Conservation (phyloP, 2,797 vertebrate species). For the Anguilla megastoma region DNA sequence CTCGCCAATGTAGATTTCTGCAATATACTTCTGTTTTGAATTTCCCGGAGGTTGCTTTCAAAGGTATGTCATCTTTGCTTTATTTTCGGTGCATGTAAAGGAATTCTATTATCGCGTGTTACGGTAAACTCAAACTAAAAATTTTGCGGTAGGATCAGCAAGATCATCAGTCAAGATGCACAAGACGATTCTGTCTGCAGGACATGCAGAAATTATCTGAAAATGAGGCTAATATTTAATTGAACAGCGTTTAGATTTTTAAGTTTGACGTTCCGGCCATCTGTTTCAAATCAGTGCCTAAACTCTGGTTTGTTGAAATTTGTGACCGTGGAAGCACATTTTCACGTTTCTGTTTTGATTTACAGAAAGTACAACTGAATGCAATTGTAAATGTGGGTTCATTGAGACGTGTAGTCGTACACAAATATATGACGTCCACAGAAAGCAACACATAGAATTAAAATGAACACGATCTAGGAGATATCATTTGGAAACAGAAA, state of each 20-base stretch:
- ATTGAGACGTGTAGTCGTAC: not conserved
- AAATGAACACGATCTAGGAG: not conserved
- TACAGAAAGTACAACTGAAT: not conserved
- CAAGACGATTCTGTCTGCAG: not conserved
- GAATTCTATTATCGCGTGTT: not conserved
- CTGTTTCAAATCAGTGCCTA: not conserved
- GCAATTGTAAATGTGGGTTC: not conserved
- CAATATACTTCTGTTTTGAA: conserved; percentile 10
- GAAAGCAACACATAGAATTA: not conserved
- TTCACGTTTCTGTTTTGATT: not conserved
- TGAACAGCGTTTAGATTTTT: not conserved
- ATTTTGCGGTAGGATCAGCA: not conserved
- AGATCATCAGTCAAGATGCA: not conserved
- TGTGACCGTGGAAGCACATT: not conserved
- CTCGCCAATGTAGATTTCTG: not conserved
- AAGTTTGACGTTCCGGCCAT: not conserved
- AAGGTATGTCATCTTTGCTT: conserved; percentile 52
- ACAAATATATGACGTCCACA: not conserved
- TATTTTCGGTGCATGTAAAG: not conserved
- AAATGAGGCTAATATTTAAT: not conserved
- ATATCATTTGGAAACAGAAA: not conserved
- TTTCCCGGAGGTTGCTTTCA: conserved; percentile 32
- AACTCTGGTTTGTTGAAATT: not conserved
- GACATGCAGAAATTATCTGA: not conserved
- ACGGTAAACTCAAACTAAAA: not conserved